Evolutionary conservation across 1,140 invertebrate genomes (phyloP).

Genomic region (Plutomurus gul): DNA sequence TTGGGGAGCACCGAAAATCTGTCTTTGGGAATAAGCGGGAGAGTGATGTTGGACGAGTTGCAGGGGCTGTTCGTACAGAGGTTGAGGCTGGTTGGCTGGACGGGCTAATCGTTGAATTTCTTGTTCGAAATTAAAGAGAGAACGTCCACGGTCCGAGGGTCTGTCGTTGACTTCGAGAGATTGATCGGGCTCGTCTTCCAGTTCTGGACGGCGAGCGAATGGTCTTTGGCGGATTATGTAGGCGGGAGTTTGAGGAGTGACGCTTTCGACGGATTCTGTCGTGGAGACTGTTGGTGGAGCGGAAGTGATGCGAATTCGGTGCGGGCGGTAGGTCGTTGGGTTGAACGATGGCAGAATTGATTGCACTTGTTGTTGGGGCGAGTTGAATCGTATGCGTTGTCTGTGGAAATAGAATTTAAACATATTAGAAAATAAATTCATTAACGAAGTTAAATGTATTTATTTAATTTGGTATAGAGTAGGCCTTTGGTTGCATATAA

Average conservation of each 20-base stretch:
- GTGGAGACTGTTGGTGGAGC: constrained; percentile 35
- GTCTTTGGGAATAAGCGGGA: constrained; percentile 5
- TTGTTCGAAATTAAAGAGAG: constrained; percentile 47
- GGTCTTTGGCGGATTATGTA: constrained; percentile 32
- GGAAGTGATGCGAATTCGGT: constrained; percentile 43
- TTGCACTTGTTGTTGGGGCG: constrained; percentile 2
- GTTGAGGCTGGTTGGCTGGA: constrained; percentile 56
- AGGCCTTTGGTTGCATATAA: neutral
- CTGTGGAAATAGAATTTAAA: too few relatives aligned
- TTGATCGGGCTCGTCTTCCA: constrained; percentile 27
- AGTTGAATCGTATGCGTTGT: constrained; percentile 32
- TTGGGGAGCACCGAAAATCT: constrained; percentile 21
- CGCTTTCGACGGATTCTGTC: neutral
- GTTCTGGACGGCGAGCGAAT: constrained; percentile 22
- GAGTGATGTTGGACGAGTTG: constrained; percentile 23
- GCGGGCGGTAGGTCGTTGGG: constrained; percentile 49
- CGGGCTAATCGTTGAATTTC: constrained; percentile 56
- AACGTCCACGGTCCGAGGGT: constrained; percentile 16
- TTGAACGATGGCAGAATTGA: neutral
- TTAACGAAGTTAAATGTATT: neutral
- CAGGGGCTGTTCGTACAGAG: constrained; percentile 47
- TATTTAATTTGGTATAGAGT: neutral
- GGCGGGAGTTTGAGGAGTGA: neutral
- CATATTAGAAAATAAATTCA: neutral
- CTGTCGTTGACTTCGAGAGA: constrained; percentile 17